These are phyloP conservation scores for Pseudomyrmex cubaensis DNA, from an alignment of 1,140 invertebrate species.

Conservation along the genomic window DNA sequence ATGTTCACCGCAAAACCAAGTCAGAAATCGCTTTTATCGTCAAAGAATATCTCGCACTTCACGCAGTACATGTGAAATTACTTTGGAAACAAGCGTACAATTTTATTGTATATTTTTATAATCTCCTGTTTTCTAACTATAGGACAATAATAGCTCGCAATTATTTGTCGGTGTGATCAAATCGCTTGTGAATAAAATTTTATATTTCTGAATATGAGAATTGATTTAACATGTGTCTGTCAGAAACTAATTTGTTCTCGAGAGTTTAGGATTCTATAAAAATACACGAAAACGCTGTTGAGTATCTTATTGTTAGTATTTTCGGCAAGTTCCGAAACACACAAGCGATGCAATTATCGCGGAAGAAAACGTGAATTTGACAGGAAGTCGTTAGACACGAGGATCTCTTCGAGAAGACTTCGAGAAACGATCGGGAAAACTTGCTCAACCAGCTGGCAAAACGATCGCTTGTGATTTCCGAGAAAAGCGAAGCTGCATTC, in stretches of 20 bases:
- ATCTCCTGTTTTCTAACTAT: neutral
- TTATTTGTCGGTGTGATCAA: no score
- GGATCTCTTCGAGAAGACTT: neutral
- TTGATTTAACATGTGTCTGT: no score
- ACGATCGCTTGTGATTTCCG: slow-evolving; percentile 38
- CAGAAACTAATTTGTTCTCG: no score
- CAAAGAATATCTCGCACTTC: slow-evolving; percentile 5
- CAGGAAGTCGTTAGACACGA: neutral
- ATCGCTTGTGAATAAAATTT: no score
- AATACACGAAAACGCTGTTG: no score
- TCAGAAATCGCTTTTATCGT: slow-evolving; percentile 8
- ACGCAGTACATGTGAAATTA: no score
- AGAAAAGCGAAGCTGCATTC: slow-evolving; percentile 43
- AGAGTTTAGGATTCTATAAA: no score
- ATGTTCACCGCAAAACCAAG: neutral
- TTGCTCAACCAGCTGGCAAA: slow-evolving; percentile 45
- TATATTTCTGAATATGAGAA: no score
- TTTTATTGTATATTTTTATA: neutral
- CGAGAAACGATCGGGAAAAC: slow-evolving; percentile 55
- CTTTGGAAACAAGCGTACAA: neutral
- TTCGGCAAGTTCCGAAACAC: neutral
- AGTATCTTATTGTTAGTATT: no score
- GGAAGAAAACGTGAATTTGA: no score
- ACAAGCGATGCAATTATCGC: neutral
- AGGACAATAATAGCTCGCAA: no score